Conservation (phyloP, 2,113 vertebrate species). For the Dipodomys spectabilis region DNA sequence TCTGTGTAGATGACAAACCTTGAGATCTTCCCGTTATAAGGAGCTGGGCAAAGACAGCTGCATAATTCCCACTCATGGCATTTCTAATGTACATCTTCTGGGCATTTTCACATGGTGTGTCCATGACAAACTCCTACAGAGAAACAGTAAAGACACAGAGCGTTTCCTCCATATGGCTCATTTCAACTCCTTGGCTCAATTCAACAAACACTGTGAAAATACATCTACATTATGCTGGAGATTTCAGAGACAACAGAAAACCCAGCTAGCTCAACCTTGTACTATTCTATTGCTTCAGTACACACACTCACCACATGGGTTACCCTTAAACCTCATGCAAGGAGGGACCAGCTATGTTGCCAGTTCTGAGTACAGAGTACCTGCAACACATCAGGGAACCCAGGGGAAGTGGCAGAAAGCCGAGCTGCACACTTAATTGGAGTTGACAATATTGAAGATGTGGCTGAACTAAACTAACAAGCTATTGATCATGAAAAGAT, state of each 20-base stretch:
- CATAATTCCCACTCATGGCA: slow-evolving; percentile 76
- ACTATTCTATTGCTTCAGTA: neutral
- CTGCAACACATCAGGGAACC: neutral
- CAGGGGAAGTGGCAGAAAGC: neutral
- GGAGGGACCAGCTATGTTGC: neutral
- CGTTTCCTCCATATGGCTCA: neutral
- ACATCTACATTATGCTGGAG: fast-evolving
- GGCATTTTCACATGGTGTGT: slow-evolving; percentile 78
- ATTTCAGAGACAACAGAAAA: neutral
- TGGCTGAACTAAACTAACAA: slow-evolving; percentile 60
- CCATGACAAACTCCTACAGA: slow-evolving; percentile 84
- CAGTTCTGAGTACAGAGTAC: neutral
- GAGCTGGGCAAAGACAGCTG: slow-evolving; percentile 84
- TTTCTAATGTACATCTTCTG: slow-evolving; percentile 86
- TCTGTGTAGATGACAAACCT: slow-evolving; percentile 67
- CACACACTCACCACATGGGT: neutral
- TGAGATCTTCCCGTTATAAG: slow-evolving; percentile 79
- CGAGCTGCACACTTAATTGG: neutral
- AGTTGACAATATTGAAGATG: slow-evolving; percentile 52
- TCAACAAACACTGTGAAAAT: fast-evolving
- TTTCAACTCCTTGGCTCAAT: neutral
- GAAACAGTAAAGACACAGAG: neutral
- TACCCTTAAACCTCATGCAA: neutral
- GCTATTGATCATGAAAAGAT: slow-evolving; percentile 59
- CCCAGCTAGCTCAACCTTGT: neutral